These are phyloP conservation scores for Temnothorax rugatulus DNA, from an alignment of 2,888 invertebrate genomes.

Conservation along the genomic window DNA sequence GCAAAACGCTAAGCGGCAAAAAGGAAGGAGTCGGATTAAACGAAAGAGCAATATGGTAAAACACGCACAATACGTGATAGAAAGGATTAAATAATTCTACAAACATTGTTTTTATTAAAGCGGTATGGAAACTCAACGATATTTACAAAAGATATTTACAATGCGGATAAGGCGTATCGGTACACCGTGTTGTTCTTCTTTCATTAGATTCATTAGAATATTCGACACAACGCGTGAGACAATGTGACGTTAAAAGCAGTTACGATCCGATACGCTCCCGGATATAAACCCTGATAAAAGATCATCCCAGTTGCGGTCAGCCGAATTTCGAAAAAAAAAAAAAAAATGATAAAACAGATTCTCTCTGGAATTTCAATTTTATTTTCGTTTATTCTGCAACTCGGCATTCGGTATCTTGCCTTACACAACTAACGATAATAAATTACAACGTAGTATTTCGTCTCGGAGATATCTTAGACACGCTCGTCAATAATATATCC, in stretches of 20 bases:
- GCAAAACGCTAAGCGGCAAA: background rate
- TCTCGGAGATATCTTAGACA: constrained; percentile 61
- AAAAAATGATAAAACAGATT: constrained; percentile 1
- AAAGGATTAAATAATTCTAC: constrained; percentile 85
- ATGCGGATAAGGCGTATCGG: constrained; percentile 73
- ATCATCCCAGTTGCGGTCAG: constrained; percentile 36
- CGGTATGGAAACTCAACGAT: constrained; percentile 89
- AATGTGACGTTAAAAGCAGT: constrained; percentile 27
- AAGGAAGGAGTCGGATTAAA: constrained; percentile 19
- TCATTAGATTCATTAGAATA: constrained; percentile 59
- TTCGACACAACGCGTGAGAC: constrained; percentile 22
- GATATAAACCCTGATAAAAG: constrained; percentile 43
- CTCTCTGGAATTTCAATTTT: background rate
- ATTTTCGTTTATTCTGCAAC: constrained; percentile 22
- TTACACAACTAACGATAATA: constrained; percentile 65
- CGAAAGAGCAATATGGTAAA: constrained; percentile 13
- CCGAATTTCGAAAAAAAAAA: constrained; percentile 33
- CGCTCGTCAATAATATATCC: constrained; percentile 59
- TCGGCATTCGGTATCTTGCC: constrained; percentile 12
- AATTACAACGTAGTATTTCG: constrained; percentile 65
- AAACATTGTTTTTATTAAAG: constrained; percentile 88
- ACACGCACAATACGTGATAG: constrained; percentile 9
- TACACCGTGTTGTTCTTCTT: constrained; percentile 52
- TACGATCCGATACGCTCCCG: constrained; percentile 51
- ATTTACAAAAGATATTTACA: constrained; percentile 87